These are phyloP conservation scores for Troides oblongomaculatus DNA, from an alignment of 2,888 invertebrate species.

Conservation along the genomic window DNA sequence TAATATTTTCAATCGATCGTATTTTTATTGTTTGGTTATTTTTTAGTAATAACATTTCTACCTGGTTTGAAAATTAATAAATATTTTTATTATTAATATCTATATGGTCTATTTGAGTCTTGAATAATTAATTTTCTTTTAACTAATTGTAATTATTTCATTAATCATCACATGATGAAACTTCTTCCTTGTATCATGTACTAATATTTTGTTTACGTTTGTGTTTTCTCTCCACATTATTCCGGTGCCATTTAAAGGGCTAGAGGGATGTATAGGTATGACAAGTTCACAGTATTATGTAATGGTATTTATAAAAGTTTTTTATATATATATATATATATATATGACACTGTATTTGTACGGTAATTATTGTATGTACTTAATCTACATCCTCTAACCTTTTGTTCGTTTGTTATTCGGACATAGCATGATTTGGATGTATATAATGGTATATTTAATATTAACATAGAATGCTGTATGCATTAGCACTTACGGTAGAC, in stretches of 20 bases:
- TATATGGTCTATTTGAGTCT: no score
- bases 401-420: conserved; percentile 49
- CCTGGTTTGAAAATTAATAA: no score
- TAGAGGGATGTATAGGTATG: conserved; percentile 75
- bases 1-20: no score
- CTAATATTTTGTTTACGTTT: conserved; percentile 33
- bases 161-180: no score
- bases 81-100: no score
- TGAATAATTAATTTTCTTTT: no score
- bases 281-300: conserved; percentile 32
- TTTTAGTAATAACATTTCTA: no score
- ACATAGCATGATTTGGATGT: conserved; percentile 25
- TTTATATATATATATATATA: conserved; percentile 6
- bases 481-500: no score
- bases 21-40: no score
- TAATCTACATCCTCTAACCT: conserved; percentile 67
- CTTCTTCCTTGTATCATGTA: conserved; percentile 12
- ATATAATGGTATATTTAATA: conserved; percentile 16
- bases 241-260: conserved; percentile 66
- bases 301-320: conserved; percentile 31
- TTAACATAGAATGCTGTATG: not conserved
- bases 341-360: conserved; percentile 23
- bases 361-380: conserved; percentile 34
- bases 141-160: no score
- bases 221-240: conserved; percentile 54